These are phyloP conservation scores for Rhinoptilus africanus DNA, from an alignment of 2,113 vertebrate species.

Conservation along the genomic window DNA sequence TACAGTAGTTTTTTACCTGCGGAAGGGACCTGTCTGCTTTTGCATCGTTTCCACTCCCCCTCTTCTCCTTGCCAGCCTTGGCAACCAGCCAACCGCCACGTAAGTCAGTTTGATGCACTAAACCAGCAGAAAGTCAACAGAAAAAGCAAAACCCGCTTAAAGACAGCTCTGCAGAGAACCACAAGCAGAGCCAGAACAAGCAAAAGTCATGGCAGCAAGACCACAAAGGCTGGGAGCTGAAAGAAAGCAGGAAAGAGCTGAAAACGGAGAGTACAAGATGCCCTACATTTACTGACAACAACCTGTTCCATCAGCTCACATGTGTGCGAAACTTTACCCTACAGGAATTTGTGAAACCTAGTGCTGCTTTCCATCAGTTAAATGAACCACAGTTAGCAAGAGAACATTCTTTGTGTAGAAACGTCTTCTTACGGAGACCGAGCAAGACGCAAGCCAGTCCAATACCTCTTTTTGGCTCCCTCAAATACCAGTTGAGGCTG, in stretches of 20 bases:
- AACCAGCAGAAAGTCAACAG: neutral
- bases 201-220: neutral
- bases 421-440: rapidly evolving
- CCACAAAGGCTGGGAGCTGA: rapidly evolving
- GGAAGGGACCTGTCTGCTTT: neutral
- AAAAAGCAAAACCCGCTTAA: neutral
- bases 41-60: neutral
- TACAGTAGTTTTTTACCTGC: neutral
- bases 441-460: neutral
- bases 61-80: neutral
- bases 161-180: neutral
- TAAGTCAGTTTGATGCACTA: neutral
- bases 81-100: neutral
- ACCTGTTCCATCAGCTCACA: neutral
- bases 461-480: neutral
- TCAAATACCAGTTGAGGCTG: neutral
- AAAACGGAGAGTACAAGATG: neutral
- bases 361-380: neutral
- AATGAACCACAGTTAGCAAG: neutral
- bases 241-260: neutral
- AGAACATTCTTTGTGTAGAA: neutral
- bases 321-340: rapidly evolving
- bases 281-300: neutral
- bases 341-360: neutral
- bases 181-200: neutral